Conservation (phyloP, 2,797 vertebrate genomes). For the Parambassis ranga region DNA sequence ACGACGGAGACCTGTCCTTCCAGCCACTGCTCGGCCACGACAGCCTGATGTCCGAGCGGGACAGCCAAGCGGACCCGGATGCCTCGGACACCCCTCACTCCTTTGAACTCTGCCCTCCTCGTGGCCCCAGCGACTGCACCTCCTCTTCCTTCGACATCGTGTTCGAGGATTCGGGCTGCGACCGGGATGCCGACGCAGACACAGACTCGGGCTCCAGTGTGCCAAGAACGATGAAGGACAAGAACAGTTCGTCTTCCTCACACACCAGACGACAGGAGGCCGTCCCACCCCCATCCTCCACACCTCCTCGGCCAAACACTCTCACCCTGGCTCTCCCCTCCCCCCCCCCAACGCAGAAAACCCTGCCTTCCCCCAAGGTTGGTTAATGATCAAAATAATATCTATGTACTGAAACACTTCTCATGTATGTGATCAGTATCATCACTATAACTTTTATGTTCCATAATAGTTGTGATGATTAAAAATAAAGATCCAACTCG, state of each 20-base stretch:
- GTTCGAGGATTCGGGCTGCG: slow-evolving; percentile 97
- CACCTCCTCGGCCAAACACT: slow-evolving; percentile 86
- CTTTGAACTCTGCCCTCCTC: slow-evolving; percentile 82
- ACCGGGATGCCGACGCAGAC: slow-evolving; percentile 79
- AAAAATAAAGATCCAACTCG: no score
- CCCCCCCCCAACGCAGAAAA: slow-evolving; percentile 63
- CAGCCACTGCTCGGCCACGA: slow-evolving; percentile 80
- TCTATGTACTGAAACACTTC: no score
- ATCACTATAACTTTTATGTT: no score
- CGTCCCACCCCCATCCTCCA: slow-evolving; percentile 50
- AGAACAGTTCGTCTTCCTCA: slow-evolving; percentile 56
- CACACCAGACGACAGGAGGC: slow-evolving; percentile 35
- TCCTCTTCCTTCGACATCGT: slow-evolving; percentile 96
- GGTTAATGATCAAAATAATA: background rate
- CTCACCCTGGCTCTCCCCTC: slow-evolving; percentile 85
- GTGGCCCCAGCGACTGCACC: slow-evolving; percentile 85
- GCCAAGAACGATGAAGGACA: slow-evolving; percentile 35
- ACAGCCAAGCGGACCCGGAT: slow-evolving; percentile 81
- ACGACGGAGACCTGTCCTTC: slow-evolving; percentile 57
- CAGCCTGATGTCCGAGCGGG: slow-evolving; percentile 86
- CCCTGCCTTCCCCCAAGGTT: slow-evolving; percentile 87
- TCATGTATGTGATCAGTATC: no score
- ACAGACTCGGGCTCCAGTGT: slow-evolving; percentile 45
- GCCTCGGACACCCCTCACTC: slow-evolving; percentile 79
- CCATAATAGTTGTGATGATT: no score